Base-by-base conservation (phyloP, 2,888 invertebrate genomes). In the Mesochorus sp. region DNA sequence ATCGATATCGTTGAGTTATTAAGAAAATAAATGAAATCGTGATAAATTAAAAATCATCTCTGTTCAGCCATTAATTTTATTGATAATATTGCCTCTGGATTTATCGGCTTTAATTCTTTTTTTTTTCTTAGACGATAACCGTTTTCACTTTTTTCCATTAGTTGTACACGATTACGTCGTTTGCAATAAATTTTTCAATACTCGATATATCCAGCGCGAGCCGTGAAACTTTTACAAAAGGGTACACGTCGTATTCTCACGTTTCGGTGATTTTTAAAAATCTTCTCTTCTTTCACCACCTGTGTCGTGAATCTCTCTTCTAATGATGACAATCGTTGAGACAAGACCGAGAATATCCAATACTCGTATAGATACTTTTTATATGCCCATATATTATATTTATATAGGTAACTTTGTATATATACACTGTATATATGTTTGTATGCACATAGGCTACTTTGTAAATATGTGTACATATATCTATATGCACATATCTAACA, bases 291-390 rank as follows among this genome's bases (percentile, higher is more conserved):
- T 26, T 14, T 42, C 6, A 5, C 42, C 24, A 8, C 2, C 34
- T 34, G 26, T 49, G 26, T 47, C 17, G 34, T 47, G 24, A 34
- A 59, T 70, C 31, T 47, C 59, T 59, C 70, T n/a, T 12, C 70
- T 26, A 47, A 70, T 57, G 14, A 70, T 49, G 37, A 59, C 47
- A 59, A 70, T 70, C 57, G 26, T 26, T 6, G 10, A 26, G 42
- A 31, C 44, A 17, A 47, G 44, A 62, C 31, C 8, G 37, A 39
- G 19, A 6, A 17, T 39, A 67, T 53, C 55, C 55, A 55, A 66
- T 51, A 17, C 51, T 51, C 17, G 39, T 66, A 26, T 26, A 6
- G 37, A 37, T 39, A 17, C 26, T 66, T 66, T n/a, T 64, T 12
- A 14, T 12, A 53, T 17, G 31, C 14, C 4, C 14, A 31, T 53